Conservation (phyloP, 2,797 vertebrate genomes). For the Hydrophis major region DNA sequence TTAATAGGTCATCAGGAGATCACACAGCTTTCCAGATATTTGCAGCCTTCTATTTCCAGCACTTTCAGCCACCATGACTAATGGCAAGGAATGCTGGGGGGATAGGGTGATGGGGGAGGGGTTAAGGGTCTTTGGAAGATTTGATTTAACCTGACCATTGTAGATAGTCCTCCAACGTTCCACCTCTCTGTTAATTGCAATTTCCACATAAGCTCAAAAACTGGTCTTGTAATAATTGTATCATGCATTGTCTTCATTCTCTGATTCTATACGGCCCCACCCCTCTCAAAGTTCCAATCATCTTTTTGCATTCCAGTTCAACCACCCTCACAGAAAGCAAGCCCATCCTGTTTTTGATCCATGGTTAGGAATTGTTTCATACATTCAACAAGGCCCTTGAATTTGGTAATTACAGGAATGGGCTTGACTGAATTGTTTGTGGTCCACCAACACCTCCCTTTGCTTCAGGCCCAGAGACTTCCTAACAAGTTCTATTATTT, state of each 20-base stretch:
- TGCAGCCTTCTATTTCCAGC: background rate
- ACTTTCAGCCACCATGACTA: background rate
- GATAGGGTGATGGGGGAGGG: background rate
- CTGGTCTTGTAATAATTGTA: background rate
- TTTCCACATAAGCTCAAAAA: background rate
- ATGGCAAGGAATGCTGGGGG: background rate
- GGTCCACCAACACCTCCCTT: background rate
- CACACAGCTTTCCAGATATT: background rate
- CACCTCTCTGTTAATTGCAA: background rate
- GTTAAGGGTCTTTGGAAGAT: background rate
- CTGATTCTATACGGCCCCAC: background rate
- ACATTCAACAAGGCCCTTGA: background rate
- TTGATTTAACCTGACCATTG: background rate
- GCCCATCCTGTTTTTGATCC: background rate
- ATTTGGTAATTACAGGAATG: slow-evolving; percentile 20
- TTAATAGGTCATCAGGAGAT: background rate
- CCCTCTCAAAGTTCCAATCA: background rate
- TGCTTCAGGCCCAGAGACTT: background rate
- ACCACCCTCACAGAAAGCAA: background rate
- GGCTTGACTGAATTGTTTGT: background rate
- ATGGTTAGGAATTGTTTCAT: background rate
- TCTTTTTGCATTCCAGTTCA: background rate
- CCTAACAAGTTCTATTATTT: background rate
- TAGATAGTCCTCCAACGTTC: background rate
- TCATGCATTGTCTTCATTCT: background rate